phyloP scores from a whole-genome alignment of 2,797 vertebrate genomes.

The Pangasius mekongensis region DNA sequence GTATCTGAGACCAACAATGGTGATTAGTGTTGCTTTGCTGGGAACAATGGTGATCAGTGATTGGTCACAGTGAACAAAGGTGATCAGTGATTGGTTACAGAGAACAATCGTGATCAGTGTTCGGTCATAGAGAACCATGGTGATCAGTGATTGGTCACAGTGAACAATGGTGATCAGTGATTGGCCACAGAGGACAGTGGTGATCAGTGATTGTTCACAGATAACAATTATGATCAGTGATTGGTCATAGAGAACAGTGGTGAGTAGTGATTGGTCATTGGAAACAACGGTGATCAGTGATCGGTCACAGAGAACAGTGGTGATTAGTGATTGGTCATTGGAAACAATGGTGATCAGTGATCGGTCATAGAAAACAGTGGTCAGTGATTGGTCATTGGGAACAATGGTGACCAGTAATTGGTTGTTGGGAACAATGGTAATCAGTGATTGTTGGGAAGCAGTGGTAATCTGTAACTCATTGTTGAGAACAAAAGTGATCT shows the following conservation, averaged over 20 bases:
- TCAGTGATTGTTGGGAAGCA: not conserved
- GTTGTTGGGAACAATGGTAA: not conserved
- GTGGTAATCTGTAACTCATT: not conserved
- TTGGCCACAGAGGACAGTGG: not conserved
- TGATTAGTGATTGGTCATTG: not conserved
- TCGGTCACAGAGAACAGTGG: too few species aligned
- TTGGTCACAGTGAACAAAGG: not conserved
- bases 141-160: not conserved
- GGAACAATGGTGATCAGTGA: not conserved
- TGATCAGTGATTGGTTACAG: not conserved
- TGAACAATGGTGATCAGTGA: not conserved
- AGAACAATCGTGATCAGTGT: not conserved
- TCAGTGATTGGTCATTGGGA: not conserved
- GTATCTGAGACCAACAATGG: not conserved
- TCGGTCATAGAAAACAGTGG: not conserved
- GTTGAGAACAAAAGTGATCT: not conserved
- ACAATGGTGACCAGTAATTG: not conserved
- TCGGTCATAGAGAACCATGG: not conserved
- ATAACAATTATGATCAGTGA: not conserved
- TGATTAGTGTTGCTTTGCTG: not conserved
- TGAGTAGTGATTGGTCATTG: not conserved
- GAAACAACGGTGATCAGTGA: not conserved
- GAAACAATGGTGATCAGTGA: not conserved
- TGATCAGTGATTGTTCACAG: not conserved
- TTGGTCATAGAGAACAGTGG: not conserved